Conservation (phyloP, 2,797 vertebrate genomes). For the Jordanella pulchra region DNA sequence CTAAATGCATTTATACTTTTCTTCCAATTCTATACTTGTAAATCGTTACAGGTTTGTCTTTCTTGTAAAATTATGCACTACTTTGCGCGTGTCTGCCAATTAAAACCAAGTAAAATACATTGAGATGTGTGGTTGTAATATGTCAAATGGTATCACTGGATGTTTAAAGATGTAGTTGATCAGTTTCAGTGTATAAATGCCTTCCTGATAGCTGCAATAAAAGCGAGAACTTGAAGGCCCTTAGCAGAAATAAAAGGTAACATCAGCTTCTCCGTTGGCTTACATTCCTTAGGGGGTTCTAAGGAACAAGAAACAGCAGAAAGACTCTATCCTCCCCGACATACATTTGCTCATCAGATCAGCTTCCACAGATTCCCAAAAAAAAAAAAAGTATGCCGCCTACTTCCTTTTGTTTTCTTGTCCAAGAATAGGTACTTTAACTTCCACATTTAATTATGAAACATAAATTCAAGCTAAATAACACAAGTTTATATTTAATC, state of each 20-base stretch:
- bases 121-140: not conserved
- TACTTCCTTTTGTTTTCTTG: constrained; percentile 15
- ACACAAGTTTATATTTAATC: constrained; percentile 2
- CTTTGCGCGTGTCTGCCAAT: not conserved
- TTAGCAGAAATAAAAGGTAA: not conserved
- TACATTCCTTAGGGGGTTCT: constrained; percentile 32
- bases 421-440: constrained; percentile 9
- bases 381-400: constrained; percentile 41
- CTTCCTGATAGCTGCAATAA: not conserved
- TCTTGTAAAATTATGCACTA: too few relatives aligned
- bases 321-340: not conserved
- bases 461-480: constrained; percentile 17
- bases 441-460: constrained; percentile 18
- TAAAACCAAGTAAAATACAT: not conserved
- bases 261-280: constrained; percentile 21
- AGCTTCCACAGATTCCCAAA: constrained; percentile 40
- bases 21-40: not conserved
- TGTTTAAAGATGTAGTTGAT: not conserved
- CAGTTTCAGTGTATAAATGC: not conserved
- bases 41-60: too few relatives aligned
- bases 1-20: not conserved
- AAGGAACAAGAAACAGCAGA: constrained; percentile 33
- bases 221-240: not conserved
- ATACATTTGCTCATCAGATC: constrained; percentile 47
- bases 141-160: not conserved